These are phyloP conservation scores for Diloba caeruleocephala DNA, from an alignment of 2,888 invertebrate genomes.

Conservation along the genomic window DNA sequence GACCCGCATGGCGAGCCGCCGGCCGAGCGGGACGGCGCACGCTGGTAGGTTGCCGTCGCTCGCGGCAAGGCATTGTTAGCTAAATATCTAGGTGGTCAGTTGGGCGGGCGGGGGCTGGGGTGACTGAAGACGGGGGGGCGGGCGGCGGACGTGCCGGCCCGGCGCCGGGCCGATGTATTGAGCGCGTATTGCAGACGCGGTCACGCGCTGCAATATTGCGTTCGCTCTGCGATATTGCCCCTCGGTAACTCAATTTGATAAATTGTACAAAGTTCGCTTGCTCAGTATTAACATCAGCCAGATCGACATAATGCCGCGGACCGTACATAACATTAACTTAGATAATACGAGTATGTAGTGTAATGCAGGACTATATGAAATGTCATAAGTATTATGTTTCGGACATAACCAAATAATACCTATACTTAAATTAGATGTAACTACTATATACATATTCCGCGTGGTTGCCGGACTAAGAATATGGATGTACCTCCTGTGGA, in stretches of 20 bases:
- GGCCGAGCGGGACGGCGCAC: constrained; percentile 76
- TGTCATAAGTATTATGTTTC: no score
- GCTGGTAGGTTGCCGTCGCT: constrained; percentile 69
- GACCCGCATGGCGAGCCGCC: constrained; percentile 49
- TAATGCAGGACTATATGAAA: no score
- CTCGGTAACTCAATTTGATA: constrained; percentile 88
- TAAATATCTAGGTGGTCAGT: constrained; percentile 89
- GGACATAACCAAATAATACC: no score
- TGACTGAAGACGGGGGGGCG: constrained; percentile 73
- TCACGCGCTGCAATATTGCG: constrained; percentile 90
- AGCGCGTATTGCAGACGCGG: constrained; percentile 89
- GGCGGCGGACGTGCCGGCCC: constrained; percentile 84
- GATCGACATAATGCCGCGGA: constrained; percentile 69
- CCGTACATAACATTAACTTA: constrained; percentile 30
- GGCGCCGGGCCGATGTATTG: constrained; percentile 89
- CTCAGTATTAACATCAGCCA: constrained; percentile 75
- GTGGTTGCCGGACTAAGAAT: no score
- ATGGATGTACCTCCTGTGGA: no score
- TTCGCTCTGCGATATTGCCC: constrained; percentile 88
- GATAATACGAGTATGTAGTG: no score
- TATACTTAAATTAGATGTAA: no score
- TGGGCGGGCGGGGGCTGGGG: constrained; percentile 75
- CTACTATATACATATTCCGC: no score
- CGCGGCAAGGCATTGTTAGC: constrained; percentile 87
- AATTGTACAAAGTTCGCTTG: constrained; percentile 86